phyloP scores from a whole-genome alignment of 2,888 invertebrate genomes.

The Gastracanthus pulcherrimus region DNA sequence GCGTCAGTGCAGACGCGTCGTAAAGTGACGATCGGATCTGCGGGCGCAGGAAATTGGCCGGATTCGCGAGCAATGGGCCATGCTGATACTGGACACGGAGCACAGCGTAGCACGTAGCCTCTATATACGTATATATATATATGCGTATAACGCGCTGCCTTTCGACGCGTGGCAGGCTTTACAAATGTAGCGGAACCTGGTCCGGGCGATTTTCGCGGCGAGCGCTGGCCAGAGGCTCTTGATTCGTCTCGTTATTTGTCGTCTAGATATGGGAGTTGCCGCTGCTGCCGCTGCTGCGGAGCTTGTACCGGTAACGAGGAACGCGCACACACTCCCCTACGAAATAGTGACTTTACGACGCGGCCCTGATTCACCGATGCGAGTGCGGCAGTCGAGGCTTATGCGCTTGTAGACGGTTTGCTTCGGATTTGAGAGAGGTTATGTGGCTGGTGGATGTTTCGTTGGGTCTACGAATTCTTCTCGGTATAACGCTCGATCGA shows the following conservation, averaged over 20 bases:
- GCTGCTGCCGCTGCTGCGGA: too few species aligned
- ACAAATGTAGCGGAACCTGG: conserved; percentile 57
- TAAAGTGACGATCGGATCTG: conserved; percentile 77
- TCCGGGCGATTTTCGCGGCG: conserved; percentile 47
- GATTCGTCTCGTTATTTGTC: conserved; percentile 43
- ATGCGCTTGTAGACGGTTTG: not conserved
- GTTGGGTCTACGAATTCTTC: too few species aligned
- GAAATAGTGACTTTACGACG: conserved; percentile 47
- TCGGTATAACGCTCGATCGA: too few species aligned
- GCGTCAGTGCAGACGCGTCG: conserved; percentile 69
- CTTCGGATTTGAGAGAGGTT: not conserved
- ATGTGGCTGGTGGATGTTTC: too few species aligned
- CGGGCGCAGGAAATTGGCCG: conserved; percentile 76
- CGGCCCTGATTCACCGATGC: not conserved
- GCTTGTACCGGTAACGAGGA: conserved; percentile 39
- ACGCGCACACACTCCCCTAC: not conserved
- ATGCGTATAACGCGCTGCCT: conserved; percentile 35
- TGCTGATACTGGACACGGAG: conserved; percentile 70
- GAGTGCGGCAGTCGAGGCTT: not conserved
- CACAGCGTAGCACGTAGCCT: not conserved
- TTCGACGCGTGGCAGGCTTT: conserved; percentile 32
- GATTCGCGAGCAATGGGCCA: conserved; percentile 76
- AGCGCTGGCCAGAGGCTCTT: conserved; percentile 1
- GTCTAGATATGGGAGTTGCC: not conserved
- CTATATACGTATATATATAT: not conserved